These are phyloP conservation scores for Bradypus variegatus DNA, from an alignment of 2,797 vertebrate species.

Conservation along the genomic window DNA sequence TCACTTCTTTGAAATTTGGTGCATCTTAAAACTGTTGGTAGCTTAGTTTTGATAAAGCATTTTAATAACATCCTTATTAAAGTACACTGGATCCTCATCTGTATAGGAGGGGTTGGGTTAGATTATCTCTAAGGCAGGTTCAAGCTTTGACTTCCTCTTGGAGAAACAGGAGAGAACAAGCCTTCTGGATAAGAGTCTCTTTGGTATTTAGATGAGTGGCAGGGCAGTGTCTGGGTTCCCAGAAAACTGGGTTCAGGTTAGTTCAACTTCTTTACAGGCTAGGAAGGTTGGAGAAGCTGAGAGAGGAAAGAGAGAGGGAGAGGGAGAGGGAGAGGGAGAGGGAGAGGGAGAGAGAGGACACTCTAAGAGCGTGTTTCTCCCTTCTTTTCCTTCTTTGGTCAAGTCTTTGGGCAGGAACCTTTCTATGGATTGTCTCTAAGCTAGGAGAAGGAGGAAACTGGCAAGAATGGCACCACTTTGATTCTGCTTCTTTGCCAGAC, in stretches of 20 bases:
- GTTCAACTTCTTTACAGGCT: background rate
- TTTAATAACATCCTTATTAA: background rate
- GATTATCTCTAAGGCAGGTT: background rate
- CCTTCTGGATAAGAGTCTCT: background rate
- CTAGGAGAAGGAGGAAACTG: background rate
- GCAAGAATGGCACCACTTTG: background rate
- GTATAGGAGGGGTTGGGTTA: background rate
- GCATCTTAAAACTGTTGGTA: background rate
- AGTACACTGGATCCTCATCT: background rate
- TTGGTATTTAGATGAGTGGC: too few species aligned
- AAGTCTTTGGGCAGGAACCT: background rate
- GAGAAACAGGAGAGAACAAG: background rate
- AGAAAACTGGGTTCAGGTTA: background rate
- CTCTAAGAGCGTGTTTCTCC: background rate
- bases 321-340: background rate
- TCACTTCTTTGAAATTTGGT: background rate
- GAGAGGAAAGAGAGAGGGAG: background rate
- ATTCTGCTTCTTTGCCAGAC: background rate
- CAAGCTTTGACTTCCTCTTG: background rate
- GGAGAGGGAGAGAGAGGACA: background rate
- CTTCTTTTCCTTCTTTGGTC: background rate
- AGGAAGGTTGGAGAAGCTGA: background rate
- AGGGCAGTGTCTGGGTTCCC: background rate
- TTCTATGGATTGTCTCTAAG: background rate
- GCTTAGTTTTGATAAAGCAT: conserved; percentile 39